Conservation (phyloP, 2,888 invertebrate genomes). For the Fragum whitleyi region DNA sequence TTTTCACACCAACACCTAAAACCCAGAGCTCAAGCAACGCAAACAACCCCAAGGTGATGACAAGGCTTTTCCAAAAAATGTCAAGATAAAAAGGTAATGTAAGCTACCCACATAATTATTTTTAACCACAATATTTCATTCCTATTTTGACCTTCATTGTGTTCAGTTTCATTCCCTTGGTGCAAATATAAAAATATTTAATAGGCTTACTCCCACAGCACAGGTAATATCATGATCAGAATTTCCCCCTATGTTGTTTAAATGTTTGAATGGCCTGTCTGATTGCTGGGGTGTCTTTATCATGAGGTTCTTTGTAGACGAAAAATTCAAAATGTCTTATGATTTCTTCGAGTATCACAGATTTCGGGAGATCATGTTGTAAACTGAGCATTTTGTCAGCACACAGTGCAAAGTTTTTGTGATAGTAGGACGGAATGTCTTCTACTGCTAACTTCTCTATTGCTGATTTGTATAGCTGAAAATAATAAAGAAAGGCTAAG, state of each 20-base stretch:
- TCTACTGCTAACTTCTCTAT: slow-evolving; percentile 62
- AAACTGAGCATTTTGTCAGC: slow-evolving; percentile 72
- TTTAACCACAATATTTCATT: no score
- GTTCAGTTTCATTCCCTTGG: no score
- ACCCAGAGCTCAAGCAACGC: no score
- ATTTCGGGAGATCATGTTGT: slow-evolving; percentile 47
- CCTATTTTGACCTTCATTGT: no score
- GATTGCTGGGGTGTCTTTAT: slow-evolving; percentile 40
- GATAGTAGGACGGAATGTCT: slow-evolving; percentile 80
- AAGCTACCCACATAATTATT: no score
- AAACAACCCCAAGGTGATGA: no score
- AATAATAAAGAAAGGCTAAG: slow-evolving; percentile 10
- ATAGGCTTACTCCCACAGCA: no score
- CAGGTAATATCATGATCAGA: no score
- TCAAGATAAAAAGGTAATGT: no score
- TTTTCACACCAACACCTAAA: no score
- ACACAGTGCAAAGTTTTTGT: slow-evolving; percentile 82
- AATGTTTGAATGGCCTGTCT: neutral
- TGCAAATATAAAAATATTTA: no score
- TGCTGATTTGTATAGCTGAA: slow-evolving; percentile 79
- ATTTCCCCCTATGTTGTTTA: neutral
- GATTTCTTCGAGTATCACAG: slow-evolving; percentile 55
- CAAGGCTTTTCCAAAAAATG: no score
- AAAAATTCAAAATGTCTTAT: slow-evolving; percentile 71
- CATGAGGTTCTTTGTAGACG: slow-evolving; percentile 43